Conservation (phyloP, 1,140 invertebrate genomes). For the Camponotus vicinus region DNA sequence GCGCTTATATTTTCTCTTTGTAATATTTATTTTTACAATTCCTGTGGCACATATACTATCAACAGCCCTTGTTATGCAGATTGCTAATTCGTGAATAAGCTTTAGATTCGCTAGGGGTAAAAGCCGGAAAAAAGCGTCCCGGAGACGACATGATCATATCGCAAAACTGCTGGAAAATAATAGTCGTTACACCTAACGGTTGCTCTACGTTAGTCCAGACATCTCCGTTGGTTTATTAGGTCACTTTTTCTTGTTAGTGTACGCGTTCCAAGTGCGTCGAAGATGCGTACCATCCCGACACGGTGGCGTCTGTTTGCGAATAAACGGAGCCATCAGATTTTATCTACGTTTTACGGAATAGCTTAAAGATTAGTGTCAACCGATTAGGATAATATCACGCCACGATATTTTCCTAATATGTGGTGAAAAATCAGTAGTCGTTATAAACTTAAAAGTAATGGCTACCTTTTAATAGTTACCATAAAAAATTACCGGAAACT, state of each 20-base stretch:
- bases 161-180: constrained; percentile 46
- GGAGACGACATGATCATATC: not conserved
- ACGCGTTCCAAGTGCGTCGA: constrained; percentile 13
- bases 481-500: constrained; percentile 5
- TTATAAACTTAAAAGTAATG: constrained; percentile 24
- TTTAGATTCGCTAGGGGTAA: not conserved
- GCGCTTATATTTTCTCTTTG: not conserved
- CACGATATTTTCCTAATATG: not conserved
- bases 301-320: constrained; percentile 20
- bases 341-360: constrained; percentile 12
- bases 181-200: constrained; percentile 41
- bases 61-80: not conserved
- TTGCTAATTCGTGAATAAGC: not conserved
- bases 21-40: not conserved
- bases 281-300: constrained; percentile 33
- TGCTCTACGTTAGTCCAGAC: constrained; percentile 37
- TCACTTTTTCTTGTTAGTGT: constrained; percentile 36
- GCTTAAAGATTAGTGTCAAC: constrained; percentile 25
- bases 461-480: not conserved
- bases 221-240: constrained; percentile 24
- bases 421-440: constrained; percentile 12
- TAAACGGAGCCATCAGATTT: constrained; percentile 37
- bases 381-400: not conserved
- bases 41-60: not conserved
- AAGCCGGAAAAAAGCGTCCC: not conserved